Percentiles rank a stretch among this genome's conserved stretches.
These are phyloP conservation scores for Sandelia bainsii DNA, from an alignment of 2,797 vertebrate genomes.

Conservation along the genomic window DNA sequence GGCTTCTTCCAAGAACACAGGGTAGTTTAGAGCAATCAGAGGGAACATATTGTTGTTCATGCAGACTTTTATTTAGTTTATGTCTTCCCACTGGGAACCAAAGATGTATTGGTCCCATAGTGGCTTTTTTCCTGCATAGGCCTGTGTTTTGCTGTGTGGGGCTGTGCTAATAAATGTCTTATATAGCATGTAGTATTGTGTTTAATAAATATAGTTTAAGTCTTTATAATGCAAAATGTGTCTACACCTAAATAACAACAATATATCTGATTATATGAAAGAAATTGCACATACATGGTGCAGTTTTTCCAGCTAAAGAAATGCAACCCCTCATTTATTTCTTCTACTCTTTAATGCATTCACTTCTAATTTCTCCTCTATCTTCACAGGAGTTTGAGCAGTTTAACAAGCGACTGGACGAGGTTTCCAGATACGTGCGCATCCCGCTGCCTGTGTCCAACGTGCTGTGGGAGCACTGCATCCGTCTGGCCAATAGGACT, in stretches of 20 bases:
- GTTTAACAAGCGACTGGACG: slow-evolving; percentile 91
- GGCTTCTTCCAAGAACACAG: slow-evolving; percentile 12
- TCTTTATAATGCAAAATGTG: not conserved
- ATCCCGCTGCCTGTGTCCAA: slow-evolving; percentile 97
- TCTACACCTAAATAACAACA: not conserved
- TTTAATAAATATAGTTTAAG: not conserved
- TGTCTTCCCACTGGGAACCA: not conserved
- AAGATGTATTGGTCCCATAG: not conserved
- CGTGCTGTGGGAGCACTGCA: slow-evolving; percentile 99
- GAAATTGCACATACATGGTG: not conserved
- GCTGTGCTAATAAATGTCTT: not conserved
- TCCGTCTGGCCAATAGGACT: slow-evolving; percentile 96
- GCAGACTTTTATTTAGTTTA: slow-evolving; percentile 10
- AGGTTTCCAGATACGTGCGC: slow-evolving; percentile 94
- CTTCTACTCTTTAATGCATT: not conserved
- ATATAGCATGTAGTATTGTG: not conserved
- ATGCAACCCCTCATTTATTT: not conserved
- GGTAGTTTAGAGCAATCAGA: slow-evolving; percentile 12
- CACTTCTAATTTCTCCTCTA: slow-evolving; percentile 15
- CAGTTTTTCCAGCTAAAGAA: not conserved
- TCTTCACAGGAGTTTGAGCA: slow-evolving; percentile 94
- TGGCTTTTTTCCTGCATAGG: slow-evolving; percentile 4
- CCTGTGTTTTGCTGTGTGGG: not conserved
- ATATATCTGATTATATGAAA: not conserved
- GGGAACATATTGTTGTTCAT: slow-evolving; percentile 14